A percentile compares a stretch with the other conserved stretches of the same genome.
Conservation (phyloP, 2,888 invertebrate genomes). For the Drosophila lacicola region DNA sequence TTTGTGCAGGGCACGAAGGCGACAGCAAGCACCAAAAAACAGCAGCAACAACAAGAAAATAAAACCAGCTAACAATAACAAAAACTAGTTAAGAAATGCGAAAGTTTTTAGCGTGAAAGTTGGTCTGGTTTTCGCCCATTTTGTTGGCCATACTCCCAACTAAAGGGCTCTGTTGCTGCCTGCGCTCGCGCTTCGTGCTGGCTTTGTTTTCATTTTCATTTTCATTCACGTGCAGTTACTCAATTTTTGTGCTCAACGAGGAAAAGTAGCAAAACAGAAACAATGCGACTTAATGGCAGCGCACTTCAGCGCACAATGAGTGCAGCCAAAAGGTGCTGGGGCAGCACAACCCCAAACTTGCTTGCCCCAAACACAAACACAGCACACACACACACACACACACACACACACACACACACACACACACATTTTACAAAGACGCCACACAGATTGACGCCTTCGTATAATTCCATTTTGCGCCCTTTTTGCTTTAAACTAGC, state of each 20-base stretch:
- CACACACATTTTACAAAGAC: slow-evolving; percentile 6
- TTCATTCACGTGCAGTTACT: slow-evolving; percentile 80
- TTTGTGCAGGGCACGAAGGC: slow-evolving; percentile 55
- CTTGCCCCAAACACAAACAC: neutral
- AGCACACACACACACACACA: slow-evolving; percentile 10
- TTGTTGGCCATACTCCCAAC: slow-evolving; percentile 17
- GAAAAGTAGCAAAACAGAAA: slow-evolving; percentile 61
- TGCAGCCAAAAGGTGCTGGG: slow-evolving; percentile 50
- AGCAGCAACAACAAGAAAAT: slow-evolving; percentile 34
- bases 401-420: slow-evolving; percentile 6
- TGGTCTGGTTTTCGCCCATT: slow-evolving; percentile 42
- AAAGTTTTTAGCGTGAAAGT: slow-evolving; percentile 81
- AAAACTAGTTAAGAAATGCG: slow-evolving; percentile 82
- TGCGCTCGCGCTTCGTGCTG: slow-evolving; percentile 25
- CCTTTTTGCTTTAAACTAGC: slow-evolving; percentile 39
- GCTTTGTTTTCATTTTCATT: slow-evolving; percentile 77
- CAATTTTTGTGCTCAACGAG: slow-evolving; percentile 70
- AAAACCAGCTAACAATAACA: slow-evolving; percentile 71
- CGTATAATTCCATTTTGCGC: slow-evolving; percentile 71
- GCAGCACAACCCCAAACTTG: slow-evolving; percentile 2
- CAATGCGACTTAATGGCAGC: slow-evolving; percentile 73
- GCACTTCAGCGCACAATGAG: slow-evolving; percentile 52
- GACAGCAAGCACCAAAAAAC: slow-evolving; percentile 50
- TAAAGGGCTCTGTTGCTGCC: slow-evolving; percentile 4
- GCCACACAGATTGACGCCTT: slow-evolving; percentile 64